These are phyloP conservation scores for Ceratina australensis DNA, from an alignment of 1,140 invertebrate genomes.

Conservation along the genomic window DNA sequence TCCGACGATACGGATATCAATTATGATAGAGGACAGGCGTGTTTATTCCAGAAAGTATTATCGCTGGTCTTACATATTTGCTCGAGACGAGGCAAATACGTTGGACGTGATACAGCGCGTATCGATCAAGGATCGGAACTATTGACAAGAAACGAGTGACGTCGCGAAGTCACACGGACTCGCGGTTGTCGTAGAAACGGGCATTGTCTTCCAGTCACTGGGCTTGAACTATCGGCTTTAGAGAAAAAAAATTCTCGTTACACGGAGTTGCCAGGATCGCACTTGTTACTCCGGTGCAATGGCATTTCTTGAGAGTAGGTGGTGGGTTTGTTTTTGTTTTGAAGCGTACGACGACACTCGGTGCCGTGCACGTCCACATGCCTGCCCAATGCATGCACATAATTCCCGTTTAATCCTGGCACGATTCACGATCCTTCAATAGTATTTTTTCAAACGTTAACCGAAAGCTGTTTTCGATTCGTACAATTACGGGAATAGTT, in stretches of 20 bases:
- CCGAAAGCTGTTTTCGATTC: neutral
- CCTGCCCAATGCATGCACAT: conserved; percentile 23
- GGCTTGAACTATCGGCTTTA: neutral
- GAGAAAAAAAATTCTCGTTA: neutral
- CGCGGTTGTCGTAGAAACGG: neutral
- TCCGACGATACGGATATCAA: neutral
- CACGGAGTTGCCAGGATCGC: neutral
- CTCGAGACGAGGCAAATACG: neutral
- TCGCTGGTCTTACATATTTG: neutral
- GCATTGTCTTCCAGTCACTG: neutral
- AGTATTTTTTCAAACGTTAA: neutral
- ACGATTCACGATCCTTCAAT: no score
- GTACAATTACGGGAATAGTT: no score
- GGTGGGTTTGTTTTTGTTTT: conserved; percentile 40
- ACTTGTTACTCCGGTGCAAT: conserved; percentile 39
- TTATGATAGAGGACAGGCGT: neutral
- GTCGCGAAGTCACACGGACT: neutral
- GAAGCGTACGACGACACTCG: conserved; percentile 26
- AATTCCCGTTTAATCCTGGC: no score
- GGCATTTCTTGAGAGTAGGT: conserved; percentile 18
- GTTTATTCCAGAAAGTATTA: no score
- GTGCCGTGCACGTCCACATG: conserved; percentile 28
- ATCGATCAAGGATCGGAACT: neutral
- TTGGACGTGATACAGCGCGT: neutral
- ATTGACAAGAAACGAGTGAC: conserved; percentile 4